Base-by-base conservation (phyloP, 1,140 invertebrate species). In the Philopotamus ludificatus region DNA sequence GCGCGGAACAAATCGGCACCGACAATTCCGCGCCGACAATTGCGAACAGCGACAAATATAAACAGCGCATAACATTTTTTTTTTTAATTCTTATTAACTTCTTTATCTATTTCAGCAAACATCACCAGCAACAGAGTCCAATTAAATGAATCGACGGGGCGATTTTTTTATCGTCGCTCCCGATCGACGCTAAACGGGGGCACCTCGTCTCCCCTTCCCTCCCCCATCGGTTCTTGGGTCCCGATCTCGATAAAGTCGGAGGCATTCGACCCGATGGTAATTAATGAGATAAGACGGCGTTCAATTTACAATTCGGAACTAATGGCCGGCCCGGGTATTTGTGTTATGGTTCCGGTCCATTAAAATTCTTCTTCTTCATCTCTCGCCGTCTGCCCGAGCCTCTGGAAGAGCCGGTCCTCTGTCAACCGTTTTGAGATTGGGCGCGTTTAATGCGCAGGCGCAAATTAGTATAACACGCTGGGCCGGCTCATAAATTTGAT, bases 301-400 rank as follows among this genome's bases (percentile, higher is more conserved):
- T 22, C 50, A 53, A 53, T 53, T 53, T 23, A 53, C 50, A 53
- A 53, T 53, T 53, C 50, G 50, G 50, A 53, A 53, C 50, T 53
- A 53, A 53, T 53, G 50, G 50, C 50, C 50, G 50, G 12, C 9
- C 22, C 50, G 50, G 28, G 28, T 34, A 34, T 34, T 34, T 34
- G 28, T 22, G 23, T 53, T 53, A 53, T 53, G 20, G 50, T 53
- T 53, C 50, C 50, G 50, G 18, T 53, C 22, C 50, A 53, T 53
- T 53, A 53, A 53, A 53, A 53, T 53, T 53, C 50, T 10, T 21
- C 47, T 15, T 15, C 47, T 49, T 49, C 22, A 49, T 49, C 47
- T 10, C 12, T 7, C 28, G 28, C 28, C 28, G 28, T 34, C 12
- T 34, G n/a, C 12, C 28, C 28, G 28, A 34, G 12, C 28, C 28